A percentile compares a stretch with the other conserved stretches of the same genome.
phyloP scores from a whole-genome alignment of 2,113 vertebrate species.

The Fregetta grallaria region DNA sequence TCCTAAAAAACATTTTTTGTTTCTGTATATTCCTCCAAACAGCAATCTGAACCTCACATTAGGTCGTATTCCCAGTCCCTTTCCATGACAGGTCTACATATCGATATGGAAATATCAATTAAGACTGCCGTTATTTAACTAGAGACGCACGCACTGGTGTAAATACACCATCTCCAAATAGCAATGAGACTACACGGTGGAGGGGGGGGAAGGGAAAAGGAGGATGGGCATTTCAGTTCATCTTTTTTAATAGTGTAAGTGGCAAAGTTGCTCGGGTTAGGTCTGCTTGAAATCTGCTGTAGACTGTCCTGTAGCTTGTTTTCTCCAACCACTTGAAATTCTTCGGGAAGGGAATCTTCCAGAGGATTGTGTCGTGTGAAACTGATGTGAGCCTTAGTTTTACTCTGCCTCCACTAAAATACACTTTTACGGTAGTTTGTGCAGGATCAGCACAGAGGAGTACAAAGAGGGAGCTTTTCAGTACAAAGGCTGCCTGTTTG shows the following conservation, averaged over 20 bases:
- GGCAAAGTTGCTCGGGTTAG: not conserved
- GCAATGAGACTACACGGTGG: not conserved
- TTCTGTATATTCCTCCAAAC: not conserved
- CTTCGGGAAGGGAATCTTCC: conserved; percentile 34
- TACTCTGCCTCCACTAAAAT: conserved; percentile 66
- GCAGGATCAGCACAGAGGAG: conserved; percentile 71
- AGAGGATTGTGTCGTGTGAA: conserved; percentile 52
- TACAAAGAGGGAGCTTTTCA: conserved; percentile 73
- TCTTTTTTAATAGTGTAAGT: not conserved
- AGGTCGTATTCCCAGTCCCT: not conserved
- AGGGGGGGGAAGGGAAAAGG: not conserved
- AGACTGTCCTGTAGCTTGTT: not conserved
- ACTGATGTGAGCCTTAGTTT: conserved; percentile 64
- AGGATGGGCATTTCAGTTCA: not conserved
- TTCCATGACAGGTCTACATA: not conserved
- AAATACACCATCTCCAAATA: not conserved
- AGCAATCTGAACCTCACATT: not conserved
- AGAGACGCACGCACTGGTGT: not conserved
- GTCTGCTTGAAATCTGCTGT: not conserved
- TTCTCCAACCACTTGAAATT: conserved; percentile 1
- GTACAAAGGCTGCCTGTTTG: conserved; percentile 73
- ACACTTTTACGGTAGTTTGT: conserved; percentile 69
- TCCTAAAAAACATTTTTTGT: not conserved
- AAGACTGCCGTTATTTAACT: not conserved
- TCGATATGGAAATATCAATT: not conserved